phyloP scores from a whole-genome alignment of 2,888 invertebrate species.

The Eumacrocentrus americanus region DNA sequence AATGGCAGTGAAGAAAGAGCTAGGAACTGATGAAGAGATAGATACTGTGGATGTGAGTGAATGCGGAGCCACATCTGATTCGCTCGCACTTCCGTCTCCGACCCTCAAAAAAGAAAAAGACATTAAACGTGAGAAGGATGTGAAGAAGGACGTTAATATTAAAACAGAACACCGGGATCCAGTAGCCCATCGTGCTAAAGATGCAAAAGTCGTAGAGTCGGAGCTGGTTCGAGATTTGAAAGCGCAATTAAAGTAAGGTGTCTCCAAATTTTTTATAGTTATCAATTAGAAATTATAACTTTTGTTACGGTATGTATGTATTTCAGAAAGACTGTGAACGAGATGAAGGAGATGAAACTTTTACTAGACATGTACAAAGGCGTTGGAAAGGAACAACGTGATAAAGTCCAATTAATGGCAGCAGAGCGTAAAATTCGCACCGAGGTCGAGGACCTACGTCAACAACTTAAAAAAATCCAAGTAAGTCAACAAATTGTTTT shows the following conservation, averaged over 20 bases:
- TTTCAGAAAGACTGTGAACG: conserved; percentile 78
- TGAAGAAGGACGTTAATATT: conserved; percentile 60
- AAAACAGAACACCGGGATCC: conserved; percentile 65
- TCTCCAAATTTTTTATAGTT: conserved; percentile 1
- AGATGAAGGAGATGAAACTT: conserved; percentile 93
- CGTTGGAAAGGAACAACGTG: conserved; percentile 94
- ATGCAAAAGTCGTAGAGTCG: conserved; percentile 71
- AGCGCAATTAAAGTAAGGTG: conserved; percentile 85
- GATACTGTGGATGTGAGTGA: conserved; percentile 61
- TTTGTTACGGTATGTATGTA: not conserved
- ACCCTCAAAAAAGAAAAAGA: conserved; percentile 67
- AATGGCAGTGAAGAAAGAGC: conserved; percentile 52
- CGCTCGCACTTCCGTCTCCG: conserved; percentile 57
- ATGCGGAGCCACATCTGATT: conserved; percentile 60
- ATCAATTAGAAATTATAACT: not conserved
- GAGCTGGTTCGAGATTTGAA: conserved; percentile 86
- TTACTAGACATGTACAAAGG: conserved; percentile 96
- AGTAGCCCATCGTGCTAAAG: conserved; percentile 67
- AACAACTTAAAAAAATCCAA: conserved; percentile 85
- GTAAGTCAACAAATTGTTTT: conserved; percentile 53
- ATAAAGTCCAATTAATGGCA: conserved; percentile 95
- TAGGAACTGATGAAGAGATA: conserved; percentile 53
- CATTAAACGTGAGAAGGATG: conserved; percentile 70
- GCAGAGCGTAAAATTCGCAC: conserved; percentile 89
- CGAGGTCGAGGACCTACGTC: conserved; percentile 87